Percentiles rank a stretch among this genome's conserved stretches.
These are phyloP conservation scores for Pemphredon lugubris DNA, from an alignment of 2,888 invertebrate genomes.

Conservation along the genomic window DNA sequence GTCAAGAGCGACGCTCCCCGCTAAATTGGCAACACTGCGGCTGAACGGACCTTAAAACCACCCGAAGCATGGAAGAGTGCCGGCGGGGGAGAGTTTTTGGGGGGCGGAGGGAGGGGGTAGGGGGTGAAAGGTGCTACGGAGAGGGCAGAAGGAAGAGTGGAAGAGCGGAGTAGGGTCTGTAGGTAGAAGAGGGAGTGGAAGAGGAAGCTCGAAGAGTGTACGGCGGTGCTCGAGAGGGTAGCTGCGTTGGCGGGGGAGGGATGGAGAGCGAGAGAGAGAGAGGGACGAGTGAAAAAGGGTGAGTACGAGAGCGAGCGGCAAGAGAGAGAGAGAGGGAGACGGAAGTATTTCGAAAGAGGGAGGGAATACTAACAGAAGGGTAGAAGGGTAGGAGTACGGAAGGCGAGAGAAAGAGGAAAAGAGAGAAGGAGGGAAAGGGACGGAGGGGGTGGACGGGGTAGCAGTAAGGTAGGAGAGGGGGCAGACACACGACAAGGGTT, in stretches of 20 bases:
- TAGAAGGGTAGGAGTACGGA: not conserved
- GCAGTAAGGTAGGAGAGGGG: no score
- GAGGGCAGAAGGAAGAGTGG: constrained; percentile 24
- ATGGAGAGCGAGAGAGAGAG: constrained; percentile 1
- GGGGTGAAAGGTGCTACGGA: constrained; percentile 28
- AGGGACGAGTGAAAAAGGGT: constrained; percentile 1
- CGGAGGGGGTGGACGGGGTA: not conserved
- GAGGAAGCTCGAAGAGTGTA: constrained; percentile 5
- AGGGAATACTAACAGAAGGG: no score
- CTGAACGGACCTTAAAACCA: constrained; percentile 49
- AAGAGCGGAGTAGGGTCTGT: not conserved
- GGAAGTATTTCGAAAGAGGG: no score
- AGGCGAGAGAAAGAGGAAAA: not conserved
- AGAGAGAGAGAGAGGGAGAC: constrained; percentile 1
- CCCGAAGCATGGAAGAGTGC: no score
- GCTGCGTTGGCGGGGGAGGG: constrained; percentile 16
- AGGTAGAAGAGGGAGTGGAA: constrained; percentile 5
- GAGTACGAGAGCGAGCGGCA: not conserved
- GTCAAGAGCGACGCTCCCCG: constrained; percentile 43
- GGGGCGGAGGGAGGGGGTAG: no score
- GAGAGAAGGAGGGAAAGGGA: not conserved
- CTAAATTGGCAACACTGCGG: constrained; percentile 53
- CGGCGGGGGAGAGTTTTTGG: not conserved
- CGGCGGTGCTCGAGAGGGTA: constrained; percentile 21
- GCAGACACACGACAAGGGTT: constrained; percentile 47